Evolutionary conservation across 2,113 vertebrate genomes (phyloP), one percentile per base, ranked within the genome.

Genomic region (Pseudopipra pipra): DNA sequence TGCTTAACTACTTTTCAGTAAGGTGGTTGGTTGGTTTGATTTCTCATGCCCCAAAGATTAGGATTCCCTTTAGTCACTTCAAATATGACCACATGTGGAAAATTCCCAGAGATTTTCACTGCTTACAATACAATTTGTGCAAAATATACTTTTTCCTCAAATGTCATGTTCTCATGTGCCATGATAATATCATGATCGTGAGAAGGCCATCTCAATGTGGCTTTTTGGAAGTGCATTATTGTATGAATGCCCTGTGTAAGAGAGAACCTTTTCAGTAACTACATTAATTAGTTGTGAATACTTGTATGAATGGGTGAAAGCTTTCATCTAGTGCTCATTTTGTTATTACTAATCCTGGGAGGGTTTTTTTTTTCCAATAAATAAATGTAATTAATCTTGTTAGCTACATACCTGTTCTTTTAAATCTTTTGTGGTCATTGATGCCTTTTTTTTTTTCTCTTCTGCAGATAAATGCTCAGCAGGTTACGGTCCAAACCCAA

Each of bases 401-500:
- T 54, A 12, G 28, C 51, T 68, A 35, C 28, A 4, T 72, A 37
- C 5, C 3, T 56, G 0, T 31, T 95, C 8, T 81, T 88, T n/a
- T 65, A 83, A 86, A 46, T 5, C 49, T 59, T 49, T 74, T 63
- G 5, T 78, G 44, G 20, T 68, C 12, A 87, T 9, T 54, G 20
- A 37, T 85, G 70, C 13, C 5, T 58, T 68, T 33, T 90, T 59
- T 52, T 5, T 51, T 63, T 63, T 63, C 58, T 72, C 49, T 59
- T 74, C 28, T 81, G 23, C 93, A 98, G 98, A 97, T 98, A 70
- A 97, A 97, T 10, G 96, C 98, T 27, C 98, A 98, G 46, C 98
- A 99, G 95, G 98, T 99, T 15, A 98, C 99, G 0, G 98, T 99
- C 63, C 99, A 99, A 97, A 95, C 98, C 15, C 98, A 98, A 8